Evolutionary conservation across 2,797 vertebrate species (phyloP), one percentile per base, ranked within the genome.

Genomic region (Luscinia megarhynchos): DNA sequence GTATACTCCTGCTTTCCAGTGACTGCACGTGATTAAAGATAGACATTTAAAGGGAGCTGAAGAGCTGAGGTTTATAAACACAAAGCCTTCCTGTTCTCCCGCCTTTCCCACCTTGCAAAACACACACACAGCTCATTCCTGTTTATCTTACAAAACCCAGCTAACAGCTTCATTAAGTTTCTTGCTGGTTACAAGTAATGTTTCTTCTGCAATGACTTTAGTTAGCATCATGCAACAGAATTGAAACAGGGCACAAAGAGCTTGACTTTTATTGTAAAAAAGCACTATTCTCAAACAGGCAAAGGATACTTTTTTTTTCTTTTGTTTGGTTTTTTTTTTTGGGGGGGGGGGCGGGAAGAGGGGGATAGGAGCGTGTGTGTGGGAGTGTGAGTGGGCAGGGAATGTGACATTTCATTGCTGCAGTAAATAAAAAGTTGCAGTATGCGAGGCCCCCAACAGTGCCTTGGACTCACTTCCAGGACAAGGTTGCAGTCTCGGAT

Each of bases 321-420:
- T 23, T 19, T 51, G n/a, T 46, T 46, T 48, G 8, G 11, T 10
- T 11, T 38, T 38, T 38, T 38, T 38, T 12, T 38, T 38, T 38
- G 7, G 46, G 12, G 12, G 46, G 3, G 7, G 17, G 40, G 38
- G 8, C 4, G 0, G 0, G 27, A 6, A 38, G 7, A 22, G 12
- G 12, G 46, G 3, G 26, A 51, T 22, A 11, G 9, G 27, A 7
- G 40, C 1, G 2, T 32, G 9, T 45, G 10, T 12, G 18, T 19
- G 12, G 27, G 6, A 63, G 23, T 4, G 19, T 23, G 30, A n/a
- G 26, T 34, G 36, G 53, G 27, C 34, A 74, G 21, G 12, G 46
- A 68, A 61, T 11, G 12, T 4, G 15, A 76, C 23, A 14, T 61
- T 76, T 61, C 8, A 40, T 20, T 46, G 23, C 29, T 34, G 23